Evolutionary conservation across 2,113 vertebrate species (phyloP).

Genomic region (Dascyllus trimaculatus): DNA sequence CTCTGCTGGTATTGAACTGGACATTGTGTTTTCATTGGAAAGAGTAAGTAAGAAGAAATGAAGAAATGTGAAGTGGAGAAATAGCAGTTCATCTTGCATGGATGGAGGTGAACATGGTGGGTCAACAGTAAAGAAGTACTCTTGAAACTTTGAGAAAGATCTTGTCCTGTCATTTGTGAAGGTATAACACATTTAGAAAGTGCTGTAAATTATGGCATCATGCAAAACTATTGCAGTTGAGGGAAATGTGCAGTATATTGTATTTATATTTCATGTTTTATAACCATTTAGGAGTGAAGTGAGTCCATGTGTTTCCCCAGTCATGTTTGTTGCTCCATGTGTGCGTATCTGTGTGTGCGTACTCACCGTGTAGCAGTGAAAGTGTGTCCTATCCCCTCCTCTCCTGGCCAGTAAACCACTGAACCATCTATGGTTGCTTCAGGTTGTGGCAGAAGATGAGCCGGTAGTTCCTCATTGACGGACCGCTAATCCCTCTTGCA

Average conservation of each 20-base stretch:
- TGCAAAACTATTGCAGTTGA: too few relatives aligned
- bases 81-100: neutral
- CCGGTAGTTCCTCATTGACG: slow-evolving; percentile 99
- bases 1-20: neutral
- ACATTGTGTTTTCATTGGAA: neutral
- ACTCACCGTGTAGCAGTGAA: slow-evolving; percentile 95
- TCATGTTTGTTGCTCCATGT: neutral
- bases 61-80: neutral
- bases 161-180: neutral
- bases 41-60: neutral
- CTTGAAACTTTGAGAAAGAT: neutral
- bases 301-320: neutral
- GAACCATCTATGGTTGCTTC: slow-evolving; percentile 99
- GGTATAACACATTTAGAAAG: neutral
- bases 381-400: slow-evolving; percentile 93
- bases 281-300: neutral
- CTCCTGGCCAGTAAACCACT: slow-evolving; percentile 93
- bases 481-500: slow-evolving; percentile 95
- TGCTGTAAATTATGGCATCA: neutral
- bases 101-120: neutral
- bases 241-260: neutral
- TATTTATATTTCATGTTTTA: neutral
- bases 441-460: slow-evolving; percentile 99
- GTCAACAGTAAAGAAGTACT: neutral
- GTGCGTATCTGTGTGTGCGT: neutral